Base-by-base conservation (phyloP, 2,797 vertebrate species). In the Parambassis ranga region DNA sequence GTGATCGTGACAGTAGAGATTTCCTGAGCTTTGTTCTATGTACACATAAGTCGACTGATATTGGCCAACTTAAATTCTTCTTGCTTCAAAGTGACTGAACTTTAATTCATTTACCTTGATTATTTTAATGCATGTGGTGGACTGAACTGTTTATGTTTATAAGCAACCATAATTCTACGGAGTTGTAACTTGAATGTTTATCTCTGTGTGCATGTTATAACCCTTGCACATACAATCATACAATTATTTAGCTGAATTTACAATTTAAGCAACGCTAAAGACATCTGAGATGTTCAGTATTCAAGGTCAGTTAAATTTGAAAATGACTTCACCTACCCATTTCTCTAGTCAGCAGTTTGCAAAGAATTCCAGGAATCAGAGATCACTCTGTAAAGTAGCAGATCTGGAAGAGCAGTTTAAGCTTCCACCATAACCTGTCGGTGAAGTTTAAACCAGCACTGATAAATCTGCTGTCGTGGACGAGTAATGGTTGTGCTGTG, bases 131-230 rank as follows among this genome's bases (percentile, higher is more conserved):
- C 28, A 55, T 48, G 24, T 36, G 7, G 16, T 30, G 23, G n/a
- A 41, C 48, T 22, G 9, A 58, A 28, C 26, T 20, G 2, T 23
- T 7, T 10, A n/a, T n/a, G n/a, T n/a, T n/a, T n/a, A n/a, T n/a
- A n/a, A n/a, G n/a, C n/a, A n/a, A n/a, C n/a, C n/a, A n/a, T n/a
- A n/a, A n/a, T n/a, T n/a, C n/a, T n/a, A n/a, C n/a, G n/a, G n/a
- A n/a, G n/a, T n/a, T n/a, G 36, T 70, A 49, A 57, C 53, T 56
- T 13, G 48, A 55, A 18, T 70, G 30, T 73, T 26, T 52, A 24
- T 52, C 37, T 57, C 11, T 53, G 9, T 35, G 37, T 14, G 13
- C 13, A 15, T 15, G 10, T 9, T 8, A n/a, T n/a, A n/a, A n/a
- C n/a, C n/a, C n/a, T 7, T 50, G 18, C 50, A 44, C 30, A 41